A percentile compares a stretch with the other conserved stretches of the same genome.
Conservation (phyloP, 2,888 invertebrate genomes). For the Caenorhabditis imperialis region DNA sequence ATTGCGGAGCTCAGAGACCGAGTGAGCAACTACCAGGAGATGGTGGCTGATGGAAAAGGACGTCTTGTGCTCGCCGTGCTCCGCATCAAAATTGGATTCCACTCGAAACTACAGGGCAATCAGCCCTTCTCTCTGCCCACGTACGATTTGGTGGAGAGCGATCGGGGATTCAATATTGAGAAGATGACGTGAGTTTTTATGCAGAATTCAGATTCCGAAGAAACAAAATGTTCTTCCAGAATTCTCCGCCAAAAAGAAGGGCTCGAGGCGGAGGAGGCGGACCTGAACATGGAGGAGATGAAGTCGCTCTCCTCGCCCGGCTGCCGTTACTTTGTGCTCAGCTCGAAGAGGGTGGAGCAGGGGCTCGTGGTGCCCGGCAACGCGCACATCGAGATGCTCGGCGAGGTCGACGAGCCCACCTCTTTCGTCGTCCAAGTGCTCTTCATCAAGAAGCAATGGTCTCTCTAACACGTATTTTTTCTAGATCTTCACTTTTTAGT, state of each 20-base stretch:
- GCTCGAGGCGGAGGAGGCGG: constrained; percentile 1
- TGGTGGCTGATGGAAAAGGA: background rate
- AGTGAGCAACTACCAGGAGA: background rate
- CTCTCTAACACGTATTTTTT: background rate
- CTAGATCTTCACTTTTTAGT: background rate
- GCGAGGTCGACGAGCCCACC: constrained; percentile 12
- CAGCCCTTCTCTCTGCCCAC: background rate
- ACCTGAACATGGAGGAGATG: constrained; percentile 20
- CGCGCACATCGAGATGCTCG: constrained; percentile 39
- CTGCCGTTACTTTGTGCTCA: constrained; percentile 11
- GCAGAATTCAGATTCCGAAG: background rate
- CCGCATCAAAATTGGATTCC: constrained; percentile 11
- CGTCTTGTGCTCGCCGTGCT: constrained; percentile 17
- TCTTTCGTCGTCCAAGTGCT: constrained; percentile 29
- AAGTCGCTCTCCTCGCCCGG: constrained; percentile 22
- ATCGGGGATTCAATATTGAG: constrained; percentile 25
- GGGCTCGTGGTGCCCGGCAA: constrained; percentile 36
- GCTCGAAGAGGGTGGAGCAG: background rate
- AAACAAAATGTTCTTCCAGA: constrained; percentile 16
- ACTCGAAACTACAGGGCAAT: background rate
- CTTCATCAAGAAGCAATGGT: constrained; percentile 24
- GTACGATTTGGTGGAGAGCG: constrained; percentile 3
- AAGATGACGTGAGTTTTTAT: constrained; percentile 15
- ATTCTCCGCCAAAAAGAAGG: constrained; percentile 26
- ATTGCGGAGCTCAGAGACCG: background rate